These are phyloP conservation scores for Zootoca vivipara DNA, from an alignment of 2,113 vertebrate species.

Conservation along the genomic window DNA sequence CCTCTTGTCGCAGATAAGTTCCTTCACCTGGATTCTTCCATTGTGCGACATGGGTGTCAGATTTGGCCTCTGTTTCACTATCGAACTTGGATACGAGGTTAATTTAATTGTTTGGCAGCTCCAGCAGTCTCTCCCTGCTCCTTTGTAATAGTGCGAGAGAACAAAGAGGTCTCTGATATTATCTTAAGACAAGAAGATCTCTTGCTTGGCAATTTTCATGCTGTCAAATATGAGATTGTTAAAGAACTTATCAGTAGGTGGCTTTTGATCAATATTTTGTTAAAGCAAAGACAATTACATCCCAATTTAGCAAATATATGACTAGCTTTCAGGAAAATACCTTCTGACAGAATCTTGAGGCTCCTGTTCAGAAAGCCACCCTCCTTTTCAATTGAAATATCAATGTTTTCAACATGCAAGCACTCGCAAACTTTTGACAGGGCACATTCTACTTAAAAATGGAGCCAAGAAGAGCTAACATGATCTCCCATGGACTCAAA, in stretches of 20 bases:
- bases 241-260: background rate
- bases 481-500: constrained; percentile 44
- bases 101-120: background rate
- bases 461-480: constrained; percentile 41
- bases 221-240: constrained; percentile 16
- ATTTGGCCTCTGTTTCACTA: background rate
- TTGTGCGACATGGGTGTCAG: background rate
- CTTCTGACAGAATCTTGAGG: background rate
- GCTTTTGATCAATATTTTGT: constrained; percentile 12
- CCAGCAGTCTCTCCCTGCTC: background rate
- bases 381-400: constrained; percentile 30
- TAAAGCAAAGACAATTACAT: constrained; percentile 18
- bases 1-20: background rate
- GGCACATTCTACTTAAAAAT: constrained; percentile 33
- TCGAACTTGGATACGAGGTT: background rate
- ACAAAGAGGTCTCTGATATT: background rate
- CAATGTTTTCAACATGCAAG: constrained; percentile 8
- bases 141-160: background rate
- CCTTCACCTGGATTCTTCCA: no score
- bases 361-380: constrained; percentile 8
- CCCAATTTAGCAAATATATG: constrained; percentile 19
- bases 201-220: background rate
- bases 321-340: background rate
- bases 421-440: background rate
- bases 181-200: constrained; percentile 11